Conservation (phyloP, 2,888 invertebrate genomes). For the Lordiphosa fenestrarum region DNA sequence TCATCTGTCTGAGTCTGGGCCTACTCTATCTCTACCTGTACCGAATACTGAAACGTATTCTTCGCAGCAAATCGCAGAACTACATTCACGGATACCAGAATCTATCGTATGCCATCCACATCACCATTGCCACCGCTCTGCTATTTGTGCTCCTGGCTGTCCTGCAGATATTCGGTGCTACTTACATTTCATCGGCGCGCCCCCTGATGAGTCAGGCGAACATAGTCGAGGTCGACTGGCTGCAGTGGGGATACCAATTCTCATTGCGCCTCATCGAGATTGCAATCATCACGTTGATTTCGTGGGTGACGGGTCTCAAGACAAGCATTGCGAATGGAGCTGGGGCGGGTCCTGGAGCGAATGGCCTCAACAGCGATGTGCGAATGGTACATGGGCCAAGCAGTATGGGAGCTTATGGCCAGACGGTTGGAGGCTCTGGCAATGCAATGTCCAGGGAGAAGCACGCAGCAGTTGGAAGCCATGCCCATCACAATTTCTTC, state of each 20-base stretch:
- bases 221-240: constrained; percentile 87
- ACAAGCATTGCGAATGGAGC: constrained; percentile 78
- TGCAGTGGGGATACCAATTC: constrained; percentile 95
- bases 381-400: constrained; percentile 30
- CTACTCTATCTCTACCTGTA: constrained; percentile 92
- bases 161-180: constrained; percentile 91
- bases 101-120: constrained; percentile 92
- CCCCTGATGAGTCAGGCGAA: constrained; percentile 77
- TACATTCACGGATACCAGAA: constrained; percentile 90
- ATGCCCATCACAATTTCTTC: constrained; percentile 83
- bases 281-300: constrained; percentile 91
- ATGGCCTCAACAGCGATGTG: constrained; percentile 44
- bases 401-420: constrained; percentile 25
- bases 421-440: constrained; percentile 1
- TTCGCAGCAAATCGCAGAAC: constrained; percentile 89
- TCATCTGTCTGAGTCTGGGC: constrained; percentile 91
- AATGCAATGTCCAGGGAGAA: constrained; percentile 83
- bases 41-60: constrained; percentile 87
- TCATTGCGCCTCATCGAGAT: constrained; percentile 92
- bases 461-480: constrained; percentile 49
- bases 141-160: constrained; percentile 91
- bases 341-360: constrained; percentile 5
- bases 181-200: constrained; percentile 82
- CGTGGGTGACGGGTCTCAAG: constrained; percentile 91
- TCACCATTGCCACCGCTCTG: constrained; percentile 92